phyloP scores from a whole-genome alignment of 2,888 invertebrate species.

The Nebria brevicollis region DNA sequence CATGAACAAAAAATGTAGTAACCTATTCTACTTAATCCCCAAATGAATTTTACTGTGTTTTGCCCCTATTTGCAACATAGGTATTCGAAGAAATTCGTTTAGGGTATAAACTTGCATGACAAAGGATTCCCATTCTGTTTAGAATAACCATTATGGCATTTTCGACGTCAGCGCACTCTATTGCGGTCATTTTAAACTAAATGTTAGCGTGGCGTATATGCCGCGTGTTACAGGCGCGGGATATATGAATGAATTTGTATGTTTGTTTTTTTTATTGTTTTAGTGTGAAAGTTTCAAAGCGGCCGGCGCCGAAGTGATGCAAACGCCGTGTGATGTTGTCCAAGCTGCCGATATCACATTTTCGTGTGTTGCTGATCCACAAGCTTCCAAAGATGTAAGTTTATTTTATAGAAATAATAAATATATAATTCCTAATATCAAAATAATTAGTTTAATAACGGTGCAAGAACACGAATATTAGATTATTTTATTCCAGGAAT shows the following conservation, averaged over 20 bases:
- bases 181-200: constrained; percentile 16
- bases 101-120: neutral
- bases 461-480: too few species aligned
- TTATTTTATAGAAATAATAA: neutral
- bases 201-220: neutral
- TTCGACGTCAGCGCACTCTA: constrained; percentile 20
- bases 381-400: constrained; percentile 91
- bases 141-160: neutral
- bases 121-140: neutral
- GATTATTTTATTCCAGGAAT: too few species aligned
- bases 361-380: constrained; percentile 93
- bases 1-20: too few species aligned
- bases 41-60: too few species aligned
- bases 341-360: constrained; percentile 93
- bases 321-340: constrained; percentile 93
- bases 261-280: constrained; percentile 2
- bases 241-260: constrained; percentile 26
- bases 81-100: neutral
- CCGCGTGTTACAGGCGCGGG: neutral
- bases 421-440: neutral
- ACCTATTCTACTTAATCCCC: too few species aligned
- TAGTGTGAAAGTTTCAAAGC: constrained; percentile 51
- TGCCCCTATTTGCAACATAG: too few species aligned
- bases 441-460: too few species aligned
- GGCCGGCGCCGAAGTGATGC: constrained; percentile 83